phyloP scores from a whole-genome alignment of 2,797 vertebrate species.

The Nyctibius grandis region DNA sequence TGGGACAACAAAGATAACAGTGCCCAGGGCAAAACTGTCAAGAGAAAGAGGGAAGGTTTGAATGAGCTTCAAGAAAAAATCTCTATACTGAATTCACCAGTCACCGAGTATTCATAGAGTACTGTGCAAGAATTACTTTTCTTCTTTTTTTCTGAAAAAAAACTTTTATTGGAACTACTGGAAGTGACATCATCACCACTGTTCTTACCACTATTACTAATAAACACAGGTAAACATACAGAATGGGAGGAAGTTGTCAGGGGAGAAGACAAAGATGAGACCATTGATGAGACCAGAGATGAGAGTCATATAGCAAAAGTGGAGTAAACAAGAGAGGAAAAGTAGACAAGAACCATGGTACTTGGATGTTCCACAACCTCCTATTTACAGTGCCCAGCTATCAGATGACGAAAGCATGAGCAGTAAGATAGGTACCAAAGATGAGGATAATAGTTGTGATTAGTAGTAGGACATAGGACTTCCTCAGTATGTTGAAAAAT shows the following conservation, averaged over 20 bases:
- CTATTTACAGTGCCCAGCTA: neutral
- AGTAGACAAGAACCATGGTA: neutral
- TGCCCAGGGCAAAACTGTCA: conserved; percentile 23
- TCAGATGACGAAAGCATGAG: neutral
- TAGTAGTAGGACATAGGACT: neutral
- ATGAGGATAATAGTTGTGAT: neutral
- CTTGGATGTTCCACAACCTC: neutral
- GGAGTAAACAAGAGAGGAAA: neutral
- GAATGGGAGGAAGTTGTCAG: neutral
- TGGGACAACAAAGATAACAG: conserved; percentile 20
- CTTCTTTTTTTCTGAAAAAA: neutral
- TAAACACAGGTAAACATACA: neutral
- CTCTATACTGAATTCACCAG: neutral
- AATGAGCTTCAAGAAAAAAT: neutral
- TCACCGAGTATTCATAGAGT: neutral
- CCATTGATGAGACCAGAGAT: no score
- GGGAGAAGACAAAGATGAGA: neutral
- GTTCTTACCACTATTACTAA: neutral
- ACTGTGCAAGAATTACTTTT: neutral
- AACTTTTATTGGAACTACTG: neutral
- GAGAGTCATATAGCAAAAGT: neutral
- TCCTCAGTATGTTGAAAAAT: neutral
- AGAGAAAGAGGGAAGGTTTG: neutral
- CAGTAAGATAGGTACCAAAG: neutral
- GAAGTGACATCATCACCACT: neutral